A percentile compares a stretch with the other conserved stretches of the same genome.
Evolutionary conservation across 64 coral and sea anemone genomes (phyloP).

Genomic region (Porites lutea): DNA sequence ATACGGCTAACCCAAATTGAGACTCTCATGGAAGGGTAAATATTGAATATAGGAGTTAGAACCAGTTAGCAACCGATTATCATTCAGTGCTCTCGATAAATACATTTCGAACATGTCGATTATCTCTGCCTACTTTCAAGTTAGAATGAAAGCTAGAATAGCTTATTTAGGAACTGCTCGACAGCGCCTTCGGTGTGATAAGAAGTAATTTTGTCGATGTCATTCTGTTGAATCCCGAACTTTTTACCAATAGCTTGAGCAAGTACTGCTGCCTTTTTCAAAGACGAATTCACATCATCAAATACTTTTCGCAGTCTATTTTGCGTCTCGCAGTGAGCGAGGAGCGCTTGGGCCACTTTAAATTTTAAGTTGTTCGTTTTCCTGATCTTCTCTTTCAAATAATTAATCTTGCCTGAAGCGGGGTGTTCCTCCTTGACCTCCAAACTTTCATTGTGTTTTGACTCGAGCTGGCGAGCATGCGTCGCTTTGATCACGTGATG

Average conservation of each 20-base stretch:
- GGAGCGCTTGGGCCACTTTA: slow-evolving; percentile 83
- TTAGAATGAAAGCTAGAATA: slow-evolving; percentile 54
- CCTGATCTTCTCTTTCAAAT: slow-evolving; percentile 75
- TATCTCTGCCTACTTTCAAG: neutral
- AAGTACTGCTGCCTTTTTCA: slow-evolving; percentile 71
- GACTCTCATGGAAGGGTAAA: no score
- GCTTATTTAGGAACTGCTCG: slow-evolving; percentile 80
- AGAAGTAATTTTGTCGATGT: slow-evolving; percentile 79
- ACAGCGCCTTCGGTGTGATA: slow-evolving; percentile 80
- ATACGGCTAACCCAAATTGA: no score
- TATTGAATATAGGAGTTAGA: no score
- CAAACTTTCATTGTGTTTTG: neutral
- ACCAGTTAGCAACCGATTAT: no score
- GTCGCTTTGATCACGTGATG: slow-evolving; percentile 1
- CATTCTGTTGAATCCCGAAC: slow-evolving; percentile 79
- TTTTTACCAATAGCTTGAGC: slow-evolving; percentile 89
- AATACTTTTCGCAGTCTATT: slow-evolving; percentile 87
- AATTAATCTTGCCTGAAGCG: slow-evolving; percentile 1
- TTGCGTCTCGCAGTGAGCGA: slow-evolving; percentile 90
- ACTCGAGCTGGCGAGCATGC: neutral
- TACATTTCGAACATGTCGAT: no score
- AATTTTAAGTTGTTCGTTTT: slow-evolving; percentile 84
- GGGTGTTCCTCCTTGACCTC: neutral
- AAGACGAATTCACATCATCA: slow-evolving; percentile 79
- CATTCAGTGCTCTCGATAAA: no score